phyloP scores from a whole-genome alignment of 2,888 invertebrate genomes.

The Helicoverpa assulta region DNA sequence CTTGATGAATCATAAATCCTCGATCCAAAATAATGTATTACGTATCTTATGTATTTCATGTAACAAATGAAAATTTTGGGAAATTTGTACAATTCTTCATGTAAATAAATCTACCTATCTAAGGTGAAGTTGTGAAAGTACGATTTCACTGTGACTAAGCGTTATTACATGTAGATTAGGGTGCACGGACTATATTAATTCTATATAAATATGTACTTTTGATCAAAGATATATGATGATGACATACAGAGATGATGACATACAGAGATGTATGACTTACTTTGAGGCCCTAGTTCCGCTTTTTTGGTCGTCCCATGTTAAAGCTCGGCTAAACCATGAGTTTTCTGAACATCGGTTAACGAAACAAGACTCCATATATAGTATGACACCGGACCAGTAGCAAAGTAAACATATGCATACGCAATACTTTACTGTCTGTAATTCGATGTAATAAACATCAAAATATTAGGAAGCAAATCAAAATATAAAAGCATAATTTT shows the following conservation, averaged over 20 bases:
- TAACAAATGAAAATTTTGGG: conserved; percentile 18
- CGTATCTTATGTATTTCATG: conserved; percentile 34
- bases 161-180: conserved; percentile 15
- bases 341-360: conserved; percentile 83
- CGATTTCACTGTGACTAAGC: conserved; percentile 16
- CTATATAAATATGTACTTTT: conserved; percentile 1
- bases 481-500: background rate
- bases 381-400: conserved; percentile 88
- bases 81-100: conserved; percentile 17
- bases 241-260: too few relatives aligned
- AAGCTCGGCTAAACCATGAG: conserved; percentile 86
- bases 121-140: conserved; percentile 38
- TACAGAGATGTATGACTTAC: conserved; percentile 66
- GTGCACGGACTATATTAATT: conserved; percentile 17
- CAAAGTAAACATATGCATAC: conserved; percentile 83
- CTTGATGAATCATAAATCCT: conserved; percentile 51
- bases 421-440: conserved; percentile 84
- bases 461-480: background rate
- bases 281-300: conserved; percentile 57
- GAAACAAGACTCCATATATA: conserved; percentile 88
- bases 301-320: conserved; percentile 72
- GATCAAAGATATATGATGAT: background rate
- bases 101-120: conserved; percentile 2
- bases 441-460: background rate
- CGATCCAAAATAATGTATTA: conserved; percentile 49